Evolutionary conservation across 2,797 vertebrate genomes (phyloP).

Genomic region (Phoxinus dragarum): DNA sequence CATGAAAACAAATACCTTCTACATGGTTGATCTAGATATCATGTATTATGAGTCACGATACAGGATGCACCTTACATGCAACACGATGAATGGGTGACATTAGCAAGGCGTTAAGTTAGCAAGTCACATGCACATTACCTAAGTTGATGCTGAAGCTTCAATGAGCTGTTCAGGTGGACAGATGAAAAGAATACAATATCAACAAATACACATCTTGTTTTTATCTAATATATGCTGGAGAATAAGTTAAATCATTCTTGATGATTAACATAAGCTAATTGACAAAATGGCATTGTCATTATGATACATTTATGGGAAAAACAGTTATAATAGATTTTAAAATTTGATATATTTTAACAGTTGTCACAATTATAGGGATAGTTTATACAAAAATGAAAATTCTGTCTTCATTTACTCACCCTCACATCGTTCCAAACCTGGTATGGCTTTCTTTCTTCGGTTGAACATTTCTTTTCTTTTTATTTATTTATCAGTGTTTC

Average conservation of each 20-base stretch:
- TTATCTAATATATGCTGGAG: neutral
- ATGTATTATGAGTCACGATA: neutral
- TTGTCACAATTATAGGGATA: neutral
- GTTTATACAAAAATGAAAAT: neutral
- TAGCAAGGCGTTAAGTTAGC: conserved; percentile 62
- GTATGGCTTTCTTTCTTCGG: neutral
- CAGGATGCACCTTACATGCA: conserved; percentile 43
- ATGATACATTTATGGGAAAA: no score
- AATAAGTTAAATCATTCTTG: neutral
- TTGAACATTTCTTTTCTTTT: neutral
- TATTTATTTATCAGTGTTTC: neutral
- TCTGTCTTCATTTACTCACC: neutral
- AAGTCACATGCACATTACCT: conserved; percentile 78
- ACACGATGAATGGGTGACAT: conserved; percentile 46
- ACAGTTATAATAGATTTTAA: neutral
- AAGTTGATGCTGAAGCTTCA: conserved; percentile 83
- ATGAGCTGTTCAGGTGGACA: conserved; percentile 83
- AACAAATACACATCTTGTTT: conserved; percentile 47
- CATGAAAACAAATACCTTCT: neutral
- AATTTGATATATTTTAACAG: neutral
- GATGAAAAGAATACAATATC: conserved; percentile 68
- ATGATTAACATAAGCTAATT: neutral
- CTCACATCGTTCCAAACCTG: neutral
- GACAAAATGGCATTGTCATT: neutral
- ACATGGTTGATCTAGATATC: conserved; percentile 12